Evolutionary conservation across 2,888 invertebrate genomes (phyloP).

Genomic region (Dichetophora obliterata): DNA sequence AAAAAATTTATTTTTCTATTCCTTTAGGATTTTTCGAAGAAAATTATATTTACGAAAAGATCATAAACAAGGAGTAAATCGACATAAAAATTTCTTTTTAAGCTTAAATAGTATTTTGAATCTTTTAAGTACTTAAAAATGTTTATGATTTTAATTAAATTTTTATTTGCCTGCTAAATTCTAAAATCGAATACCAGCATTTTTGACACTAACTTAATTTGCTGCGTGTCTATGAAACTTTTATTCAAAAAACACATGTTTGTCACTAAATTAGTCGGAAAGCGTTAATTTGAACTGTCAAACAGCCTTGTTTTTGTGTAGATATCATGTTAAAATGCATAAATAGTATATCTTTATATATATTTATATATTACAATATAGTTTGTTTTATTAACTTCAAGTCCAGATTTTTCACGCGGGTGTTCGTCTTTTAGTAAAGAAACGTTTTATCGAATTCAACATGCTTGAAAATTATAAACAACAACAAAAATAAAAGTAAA

Average conservation of each 20-base stretch:
- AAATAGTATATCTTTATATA: background rate
- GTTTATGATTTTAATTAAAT: no score
- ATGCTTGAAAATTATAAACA: slow-evolving; percentile 31
- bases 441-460: slow-evolving; percentile 24
- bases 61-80: no score
- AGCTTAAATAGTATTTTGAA: no score
- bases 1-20: no score
- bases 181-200: no score
- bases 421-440: slow-evolving; percentile 22
- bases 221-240: background rate
- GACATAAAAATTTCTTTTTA: no score
- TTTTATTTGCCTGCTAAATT: no score
- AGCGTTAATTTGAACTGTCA: background rate
- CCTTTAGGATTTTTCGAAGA: no score
- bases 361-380: background rate
- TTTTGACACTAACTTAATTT: no score
- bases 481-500: slow-evolving; percentile 3
- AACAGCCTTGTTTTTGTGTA: background rate
- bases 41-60: no score
- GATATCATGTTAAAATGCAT: background rate
- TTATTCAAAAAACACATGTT: background rate
- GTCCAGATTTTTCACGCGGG: background rate
- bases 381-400: background rate
- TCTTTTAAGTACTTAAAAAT: no score
- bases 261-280: no score